These are phyloP conservation scores for Pachypeltis micranthus DNA, from an alignment of 1,140 invertebrate genomes.

Conservation along the genomic window DNA sequence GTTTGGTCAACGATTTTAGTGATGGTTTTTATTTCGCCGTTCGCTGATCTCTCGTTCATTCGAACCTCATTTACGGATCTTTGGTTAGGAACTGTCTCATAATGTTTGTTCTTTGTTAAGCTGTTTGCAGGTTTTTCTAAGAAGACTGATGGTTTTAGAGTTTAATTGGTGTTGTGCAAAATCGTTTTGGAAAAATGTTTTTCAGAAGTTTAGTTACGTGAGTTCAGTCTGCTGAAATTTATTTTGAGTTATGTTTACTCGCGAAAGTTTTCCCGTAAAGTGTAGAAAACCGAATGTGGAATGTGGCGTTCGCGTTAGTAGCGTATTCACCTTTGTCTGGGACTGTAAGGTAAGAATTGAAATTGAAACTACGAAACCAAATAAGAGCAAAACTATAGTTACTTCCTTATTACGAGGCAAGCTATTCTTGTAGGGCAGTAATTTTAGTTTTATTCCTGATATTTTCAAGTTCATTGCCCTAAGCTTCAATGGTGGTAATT, in stretches of 20 bases:
- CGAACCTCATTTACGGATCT: not conserved
- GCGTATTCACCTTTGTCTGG: constrained; percentile 17
- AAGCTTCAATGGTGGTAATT: too few relatives aligned
- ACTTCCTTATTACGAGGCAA: too few relatives aligned
- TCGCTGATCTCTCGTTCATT: not conserved
- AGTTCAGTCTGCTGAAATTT: not conserved
- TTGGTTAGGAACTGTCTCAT: constrained; percentile 6
- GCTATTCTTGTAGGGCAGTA: too few relatives aligned
- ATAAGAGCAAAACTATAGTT: too few relatives aligned
- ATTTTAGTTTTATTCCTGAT: too few relatives aligned
- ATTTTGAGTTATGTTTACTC: constrained; percentile 1
- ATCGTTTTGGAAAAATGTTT: not conserved
- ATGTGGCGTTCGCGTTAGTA: constrained; percentile 17
- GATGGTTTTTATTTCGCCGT: not conserved
- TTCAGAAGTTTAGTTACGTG: constrained; percentile 1
- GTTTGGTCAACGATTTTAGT: not conserved
- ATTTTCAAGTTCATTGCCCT: too few relatives aligned
- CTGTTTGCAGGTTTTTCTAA: not conserved
- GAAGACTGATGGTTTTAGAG: not conserved
- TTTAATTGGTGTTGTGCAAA: not conserved
- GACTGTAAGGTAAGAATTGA: constrained; percentile 18
- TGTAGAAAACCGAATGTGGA: constrained; percentile 21
- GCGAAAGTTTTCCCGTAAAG: constrained; percentile 13
- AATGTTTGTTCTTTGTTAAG: constrained; percentile 2
- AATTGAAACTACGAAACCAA: not conserved